Conservation (phyloP, 2,113 vertebrate genomes). For the Climacteris rufus region DNA sequence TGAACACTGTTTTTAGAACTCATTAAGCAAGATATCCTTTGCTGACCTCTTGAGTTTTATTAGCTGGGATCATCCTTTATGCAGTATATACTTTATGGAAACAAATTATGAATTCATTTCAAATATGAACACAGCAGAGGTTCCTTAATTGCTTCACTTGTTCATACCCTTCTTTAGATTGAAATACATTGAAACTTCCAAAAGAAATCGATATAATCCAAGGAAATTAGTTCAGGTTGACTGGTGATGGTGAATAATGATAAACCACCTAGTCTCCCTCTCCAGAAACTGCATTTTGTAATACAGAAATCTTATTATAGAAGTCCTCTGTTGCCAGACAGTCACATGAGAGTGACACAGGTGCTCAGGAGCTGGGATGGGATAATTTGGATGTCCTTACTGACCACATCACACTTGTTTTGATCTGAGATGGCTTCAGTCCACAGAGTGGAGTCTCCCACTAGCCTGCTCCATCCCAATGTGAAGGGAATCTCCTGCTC, state of each 20-base stretch:
- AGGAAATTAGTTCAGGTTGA: not conserved
- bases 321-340: not conserved
- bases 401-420: not conserved
- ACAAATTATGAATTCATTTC: not conserved
- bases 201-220: not conserved
- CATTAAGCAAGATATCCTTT: conserved; percentile 2
- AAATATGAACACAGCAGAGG: not conserved
- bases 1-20: conserved; percentile 28
- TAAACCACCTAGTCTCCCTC: not conserved
- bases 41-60: not conserved
- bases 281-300: not conserved
- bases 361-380: not conserved
- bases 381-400: not conserved
- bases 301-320: not conserved
- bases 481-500: not conserved
- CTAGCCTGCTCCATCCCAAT: not conserved
- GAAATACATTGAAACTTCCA: not conserved
- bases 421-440: not conserved
- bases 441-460: not conserved
- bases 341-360: not conserved
- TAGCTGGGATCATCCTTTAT: not conserved
- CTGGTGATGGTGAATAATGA: not conserved
- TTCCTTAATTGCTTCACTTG: not conserved
- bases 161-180: not conserved
- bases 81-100: not conserved